Percentiles rank a stretch among this genome's conserved stretches.
Evolutionary conservation across 2,113 vertebrate genomes (phyloP).

Genomic region (Spermophilus dauricus): DNA sequence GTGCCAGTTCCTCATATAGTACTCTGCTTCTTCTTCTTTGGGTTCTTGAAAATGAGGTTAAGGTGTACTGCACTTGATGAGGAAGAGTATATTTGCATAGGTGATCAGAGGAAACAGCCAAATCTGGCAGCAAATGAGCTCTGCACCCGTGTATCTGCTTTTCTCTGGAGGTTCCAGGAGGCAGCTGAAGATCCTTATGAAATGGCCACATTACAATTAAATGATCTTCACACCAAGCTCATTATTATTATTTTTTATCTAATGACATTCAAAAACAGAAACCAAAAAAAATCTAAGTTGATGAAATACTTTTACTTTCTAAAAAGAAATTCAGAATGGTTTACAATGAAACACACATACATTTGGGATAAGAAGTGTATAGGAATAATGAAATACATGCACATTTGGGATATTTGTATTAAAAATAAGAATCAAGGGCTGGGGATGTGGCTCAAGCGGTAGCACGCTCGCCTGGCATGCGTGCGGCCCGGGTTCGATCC

Average conservation of each 20-base stretch:
- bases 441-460: too few species aligned
- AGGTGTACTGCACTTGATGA: neutral
- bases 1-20: neutral
- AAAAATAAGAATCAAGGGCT: neutral
- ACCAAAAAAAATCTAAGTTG: neutral
- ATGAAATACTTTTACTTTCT: slow-evolving; percentile 48
- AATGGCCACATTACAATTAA: neutral
- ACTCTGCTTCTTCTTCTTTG: neutral
- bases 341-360: neutral
- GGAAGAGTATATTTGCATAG: neutral
- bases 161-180: neutral
- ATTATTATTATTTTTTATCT: slow-evolving; percentile 57
- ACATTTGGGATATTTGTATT: slow-evolving; percentile 23
- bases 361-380: neutral
- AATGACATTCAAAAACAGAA: slow-evolving; percentile 33
- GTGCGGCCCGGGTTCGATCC: too few species aligned
- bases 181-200: neutral
- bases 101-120: neutral
- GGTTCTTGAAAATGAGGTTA: neutral
- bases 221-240: neutral
- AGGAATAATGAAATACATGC: too few species aligned
- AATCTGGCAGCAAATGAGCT: neutral
- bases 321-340: neutral
- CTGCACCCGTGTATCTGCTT: neutral
- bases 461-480: too few species aligned